Evolutionary conservation across 2,113 vertebrate species (phyloP).

Genomic region (Cervus canadensis): DNA sequence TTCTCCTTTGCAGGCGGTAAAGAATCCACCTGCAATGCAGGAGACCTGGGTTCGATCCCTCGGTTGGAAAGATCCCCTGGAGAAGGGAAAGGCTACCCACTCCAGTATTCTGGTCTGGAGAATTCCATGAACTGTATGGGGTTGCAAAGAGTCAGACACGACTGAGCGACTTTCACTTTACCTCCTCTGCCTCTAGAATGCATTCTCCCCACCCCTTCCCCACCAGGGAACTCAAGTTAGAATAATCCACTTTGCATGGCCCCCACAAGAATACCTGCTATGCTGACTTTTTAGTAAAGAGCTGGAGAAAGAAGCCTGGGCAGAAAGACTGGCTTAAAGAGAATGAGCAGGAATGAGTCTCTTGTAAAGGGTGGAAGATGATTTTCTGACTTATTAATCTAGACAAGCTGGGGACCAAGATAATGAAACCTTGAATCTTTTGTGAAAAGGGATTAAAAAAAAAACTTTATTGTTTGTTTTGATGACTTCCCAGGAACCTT

Average conservation of each 20-base stretch:
- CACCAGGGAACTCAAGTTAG: neutral
- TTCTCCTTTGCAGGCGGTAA: neutral
- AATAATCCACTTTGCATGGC: neutral
- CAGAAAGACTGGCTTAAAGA: neutral
- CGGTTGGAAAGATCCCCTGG: neutral
- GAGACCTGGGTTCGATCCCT: neutral
- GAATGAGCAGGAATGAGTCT: neutral
- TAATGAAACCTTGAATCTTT: neutral
- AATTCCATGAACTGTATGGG: neutral
- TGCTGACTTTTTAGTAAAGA: neutral
- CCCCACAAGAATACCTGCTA: neutral
- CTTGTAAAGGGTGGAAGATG: neutral
- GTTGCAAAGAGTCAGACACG: neutral
- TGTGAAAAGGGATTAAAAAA: neutral
- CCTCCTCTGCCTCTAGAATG: neutral
- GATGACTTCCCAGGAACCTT: neutral
- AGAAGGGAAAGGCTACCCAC: neutral
- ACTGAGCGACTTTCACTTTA: neutral
- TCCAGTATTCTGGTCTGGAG: neutral
- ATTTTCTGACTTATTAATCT: neutral
- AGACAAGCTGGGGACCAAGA: neutral
- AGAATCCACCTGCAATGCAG: accelerated
- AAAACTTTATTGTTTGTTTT: neutral
- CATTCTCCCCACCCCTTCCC: neutral
- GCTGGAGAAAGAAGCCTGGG: neutral